A percentile compares a stretch with the other conserved stretches of the same genome.
These are phyloP conservation scores for Nebria ingens DNA, from an alignment of 1,140 invertebrate genomes.

Conservation along the genomic window DNA sequence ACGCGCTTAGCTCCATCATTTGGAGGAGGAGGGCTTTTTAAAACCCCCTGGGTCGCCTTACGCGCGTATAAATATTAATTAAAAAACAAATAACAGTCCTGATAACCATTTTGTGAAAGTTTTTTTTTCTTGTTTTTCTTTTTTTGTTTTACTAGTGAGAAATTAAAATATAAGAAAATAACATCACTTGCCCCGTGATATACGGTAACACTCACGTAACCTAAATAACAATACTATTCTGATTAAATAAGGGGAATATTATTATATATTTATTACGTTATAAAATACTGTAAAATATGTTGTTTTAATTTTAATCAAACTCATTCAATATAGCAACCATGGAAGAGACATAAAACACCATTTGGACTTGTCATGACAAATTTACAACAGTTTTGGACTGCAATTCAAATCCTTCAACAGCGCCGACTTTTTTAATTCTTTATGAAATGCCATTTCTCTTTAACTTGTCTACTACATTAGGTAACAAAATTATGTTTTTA, in stretches of 20 bases:
- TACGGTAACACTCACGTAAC: slow-evolving; percentile 1
- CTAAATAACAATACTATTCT: neutral
- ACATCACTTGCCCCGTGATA: neutral
- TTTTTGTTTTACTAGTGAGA: neutral
- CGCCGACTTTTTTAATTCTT: neutral
- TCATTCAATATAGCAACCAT: neutral
- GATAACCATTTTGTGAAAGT: neutral
- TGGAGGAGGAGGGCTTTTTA: too few relatives aligned
- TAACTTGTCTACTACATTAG: slow-evolving; percentile 5
- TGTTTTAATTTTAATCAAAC: neutral
- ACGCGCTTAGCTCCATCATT: neutral
- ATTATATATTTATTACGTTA: slow-evolving; percentile 7
- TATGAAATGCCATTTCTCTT: neutral
- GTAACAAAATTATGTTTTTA: slow-evolving; percentile 5
- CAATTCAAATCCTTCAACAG: neutral
- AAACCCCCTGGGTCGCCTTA: neutral
- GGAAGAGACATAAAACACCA: neutral
- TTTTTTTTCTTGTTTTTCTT: neutral
- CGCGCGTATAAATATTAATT: neutral
- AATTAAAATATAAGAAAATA: neutral
- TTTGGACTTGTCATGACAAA: neutral
- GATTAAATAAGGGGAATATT: neutral
- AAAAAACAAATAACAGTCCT: neutral
- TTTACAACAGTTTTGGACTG: neutral
- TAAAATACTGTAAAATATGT: slow-evolving; percentile 8